Evolutionary conservation across 2,113 vertebrate genomes (phyloP), one percentile per base, ranked within the genome.

Genomic region (Phrynosoma platyrhinos): DNA sequence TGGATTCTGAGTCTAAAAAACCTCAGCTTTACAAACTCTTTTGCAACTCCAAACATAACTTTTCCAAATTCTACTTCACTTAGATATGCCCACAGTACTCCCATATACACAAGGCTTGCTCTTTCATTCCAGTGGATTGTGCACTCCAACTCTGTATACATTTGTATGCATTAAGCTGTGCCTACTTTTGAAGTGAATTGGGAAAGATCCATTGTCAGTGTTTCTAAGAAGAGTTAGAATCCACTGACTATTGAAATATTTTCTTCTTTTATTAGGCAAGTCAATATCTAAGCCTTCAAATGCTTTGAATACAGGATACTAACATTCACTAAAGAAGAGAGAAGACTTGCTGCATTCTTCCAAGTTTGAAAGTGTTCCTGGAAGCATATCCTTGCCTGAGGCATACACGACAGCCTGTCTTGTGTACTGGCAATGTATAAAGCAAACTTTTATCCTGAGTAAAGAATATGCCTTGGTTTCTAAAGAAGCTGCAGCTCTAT

Each of bases 391-490:
- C 58, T 87, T 80, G 47, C 32, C 32, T 30, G 66, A 72, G 36
- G 52, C 78, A 81, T 40, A 83, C 75, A 32, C 55, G 80, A 88
- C 81, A 88, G 74, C 42, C n/a, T 78, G 47, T 68, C 75, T 75
- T 83, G 80, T 77, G 62, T 53, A 40, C 79, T 75, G 36, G 53
- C 71, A 42, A 40, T 66, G 62, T 32, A 88, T 42, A 88, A 88
- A 83, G 62, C 42, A 76, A 30, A 88, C 71, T 53, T 88, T 78
- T 69, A 69, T 88, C 87, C 47, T 52, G 81, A 69, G 47, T 62
- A 83, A 82, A 83, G 58, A 68, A 78, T 83, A 40, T 78, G 42
- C 30, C 40, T 66, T 9, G 8, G 62, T 36, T 77, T 83, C 62
- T 47, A 88, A 77, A 83, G 72, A 78, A 47, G 81, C 72, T 40